A percentile compares a stretch with the other conserved stretches of the same genome.
Conservation (phyloP, 2,797 vertebrate species). For the Eupleurogrammus muticus region DNA sequence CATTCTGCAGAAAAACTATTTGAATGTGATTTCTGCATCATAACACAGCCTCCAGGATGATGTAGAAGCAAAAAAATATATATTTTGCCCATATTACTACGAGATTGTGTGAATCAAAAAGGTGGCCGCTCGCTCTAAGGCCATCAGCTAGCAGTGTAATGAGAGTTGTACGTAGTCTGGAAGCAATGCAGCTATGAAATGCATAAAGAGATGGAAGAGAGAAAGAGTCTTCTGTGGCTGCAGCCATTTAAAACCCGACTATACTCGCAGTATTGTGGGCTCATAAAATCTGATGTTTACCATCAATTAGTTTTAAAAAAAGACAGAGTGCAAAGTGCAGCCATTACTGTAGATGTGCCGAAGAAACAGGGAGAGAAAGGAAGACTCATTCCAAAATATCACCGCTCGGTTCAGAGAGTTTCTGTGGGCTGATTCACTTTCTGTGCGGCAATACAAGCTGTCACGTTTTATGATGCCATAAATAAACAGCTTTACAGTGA, state of each 20-base stretch:
- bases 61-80: conserved; percentile 10
- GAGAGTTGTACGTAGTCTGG: conserved; percentile 27
- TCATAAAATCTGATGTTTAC: conserved; percentile 65
- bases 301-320: conserved; percentile 56
- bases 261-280: conserved; percentile 15
- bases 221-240: conserved; percentile 2
- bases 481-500: conserved; percentile 24
- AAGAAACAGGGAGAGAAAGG: conserved; percentile 29
- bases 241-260: neutral
- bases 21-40: conserved; percentile 10
- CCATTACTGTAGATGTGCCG: conserved; percentile 44
- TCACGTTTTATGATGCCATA: conserved; percentile 49
- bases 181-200: conserved; percentile 46
- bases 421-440: conserved; percentile 26
- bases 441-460: conserved; percentile 29
- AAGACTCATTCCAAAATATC: conserved; percentile 51
- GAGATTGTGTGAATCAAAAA: conserved; percentile 26
- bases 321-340: conserved; percentile 37
- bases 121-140: conserved; percentile 10
- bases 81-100: conserved; percentile 40
- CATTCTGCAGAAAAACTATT: conserved; percentile 7
- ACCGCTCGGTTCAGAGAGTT: conserved; percentile 2
- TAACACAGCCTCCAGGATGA: neutral
- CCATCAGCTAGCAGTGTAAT: conserved; percentile 39
- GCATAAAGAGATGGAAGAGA: neutral